Evolutionary conservation across 2,113 vertebrate species (phyloP).

Genomic region (Hippocampus comes): DNA sequence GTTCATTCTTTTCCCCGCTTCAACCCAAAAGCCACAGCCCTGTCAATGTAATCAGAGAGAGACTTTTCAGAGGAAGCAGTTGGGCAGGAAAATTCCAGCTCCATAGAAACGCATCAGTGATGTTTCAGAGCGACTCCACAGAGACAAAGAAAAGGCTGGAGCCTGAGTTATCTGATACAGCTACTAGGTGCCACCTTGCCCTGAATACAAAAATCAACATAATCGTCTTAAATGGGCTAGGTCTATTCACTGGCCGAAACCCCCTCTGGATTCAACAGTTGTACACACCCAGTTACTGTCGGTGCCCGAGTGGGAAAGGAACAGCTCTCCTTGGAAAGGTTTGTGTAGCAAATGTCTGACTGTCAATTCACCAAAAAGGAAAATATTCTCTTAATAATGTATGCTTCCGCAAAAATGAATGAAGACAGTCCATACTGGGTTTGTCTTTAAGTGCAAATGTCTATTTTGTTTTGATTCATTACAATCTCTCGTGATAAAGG

Average conservation of each 20-base stretch:
- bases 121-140: constrained; percentile 12
- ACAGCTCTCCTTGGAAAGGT: not conserved
- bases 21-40: constrained; percentile 7
- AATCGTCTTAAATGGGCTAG: constrained; percentile 7
- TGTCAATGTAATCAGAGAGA: constrained; percentile 22
- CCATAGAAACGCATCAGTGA: constrained; percentile 11
- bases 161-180: constrained; percentile 30
- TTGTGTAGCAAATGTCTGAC: not conserved
- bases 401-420: no score
- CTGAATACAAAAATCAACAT: constrained; percentile 25
- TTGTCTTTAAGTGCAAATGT: not conserved
- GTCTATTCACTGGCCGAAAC: constrained; percentile 15
- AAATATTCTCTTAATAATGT: not conserved
- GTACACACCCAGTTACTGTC: not conserved
- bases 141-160: not conserved
- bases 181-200: constrained; percentile 17
- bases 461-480: not conserved
- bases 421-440: not conserved
- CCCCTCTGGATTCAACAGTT: constrained; percentile 1
- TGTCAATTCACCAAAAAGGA: not conserved
- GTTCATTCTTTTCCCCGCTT: constrained; percentile 10
- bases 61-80: constrained; percentile 17
- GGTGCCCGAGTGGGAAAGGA: constrained; percentile 29
- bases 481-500: no score
- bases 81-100: constrained; percentile 16